Base-by-base conservation (phyloP, 2,113 vertebrate species). In the Balaenoptera acutorostrata region DNA sequence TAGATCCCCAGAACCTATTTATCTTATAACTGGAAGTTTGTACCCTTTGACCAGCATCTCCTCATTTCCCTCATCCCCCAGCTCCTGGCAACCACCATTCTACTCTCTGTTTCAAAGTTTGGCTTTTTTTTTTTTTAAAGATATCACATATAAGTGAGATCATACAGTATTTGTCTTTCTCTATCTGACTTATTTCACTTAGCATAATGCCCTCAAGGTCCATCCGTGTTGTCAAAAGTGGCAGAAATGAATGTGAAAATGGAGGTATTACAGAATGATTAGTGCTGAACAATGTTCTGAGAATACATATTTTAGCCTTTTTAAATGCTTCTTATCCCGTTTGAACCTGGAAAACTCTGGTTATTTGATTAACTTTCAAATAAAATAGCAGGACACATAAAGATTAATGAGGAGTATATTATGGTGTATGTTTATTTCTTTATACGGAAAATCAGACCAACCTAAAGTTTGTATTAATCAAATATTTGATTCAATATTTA, bases 401-500 rank as follows among this genome's bases (percentile, higher is more conserved):
- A 85, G 23, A 86, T 84, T 90, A 29, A 69, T 69, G 27, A 78
- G 23, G 27, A 75, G 44, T 77, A 17, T 75, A 57, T 69, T 95
- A 63, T 57, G 23, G 15, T 21, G 61, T 78, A 88, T 23, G 13
- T 52, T 94, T 83, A 68, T 14, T 57, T 83, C 17, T 64, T 72
- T 72, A 61, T 31, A 94, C 14, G 81, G 81, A 85, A 89, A 78
- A 77, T 41, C 27, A 84, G 33, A 64, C 71, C 39, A 90, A 44
- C 1, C 1, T 78, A 41, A 27, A 87, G 13, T 95, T 82, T 93
- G 27, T 81, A 85, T 88, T 88, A 88, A 61, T 49, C 10, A 36
- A 21, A 96, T 88, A 85, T 10, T 91, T 88, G 21, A 91, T 92
- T 86, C 23, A 93, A 46, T 81, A 61, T 93, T 9, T 93, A 52